Percentiles rank a stretch among this genome's conserved stretches.
Conservation (phyloP, 2,888 invertebrate species). For the Callyntrura sp. region DNA sequence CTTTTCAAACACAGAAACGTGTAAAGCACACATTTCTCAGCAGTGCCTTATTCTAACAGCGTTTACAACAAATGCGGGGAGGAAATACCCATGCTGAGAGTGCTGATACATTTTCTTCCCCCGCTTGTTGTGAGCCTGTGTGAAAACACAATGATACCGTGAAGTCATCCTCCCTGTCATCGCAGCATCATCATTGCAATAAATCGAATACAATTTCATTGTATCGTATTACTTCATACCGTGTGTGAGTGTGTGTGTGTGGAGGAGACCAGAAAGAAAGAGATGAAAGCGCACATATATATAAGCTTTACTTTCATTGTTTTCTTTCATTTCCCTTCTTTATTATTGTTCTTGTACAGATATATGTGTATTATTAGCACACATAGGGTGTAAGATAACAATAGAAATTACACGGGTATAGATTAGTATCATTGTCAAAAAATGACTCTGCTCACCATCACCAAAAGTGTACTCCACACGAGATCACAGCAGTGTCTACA, state of each 20-base stretch:
- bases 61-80: constrained; percentile 46
- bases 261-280: constrained; percentile 10
- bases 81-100: constrained; percentile 72
- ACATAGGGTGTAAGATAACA: constrained; percentile 66
- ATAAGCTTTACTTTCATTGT: constrained; percentile 46
- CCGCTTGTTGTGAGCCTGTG: not conserved
- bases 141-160: constrained; percentile 29
- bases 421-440: constrained; percentile 77
- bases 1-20: constrained; percentile 46
- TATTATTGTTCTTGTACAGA: not conserved
- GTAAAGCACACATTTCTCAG: constrained; percentile 76
- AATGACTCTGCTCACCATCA: constrained; percentile 51
- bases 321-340: constrained; percentile 24
- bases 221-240: constrained; percentile 72
- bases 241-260: constrained; percentile 35
- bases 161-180: constrained; percentile 46
- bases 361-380: constrained; percentile 46
- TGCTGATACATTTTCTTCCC: constrained; percentile 3
- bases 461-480: constrained; percentile 58
- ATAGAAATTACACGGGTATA: constrained; percentile 77
- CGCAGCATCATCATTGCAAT: constrained; percentile 49
- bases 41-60: constrained; percentile 40
- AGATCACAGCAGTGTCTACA: constrained; percentile 67
- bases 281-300: constrained; percentile 6
- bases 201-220: constrained; percentile 71